Conservation (phyloP, 2,797 vertebrate species). For the Picus viridis region DNA sequence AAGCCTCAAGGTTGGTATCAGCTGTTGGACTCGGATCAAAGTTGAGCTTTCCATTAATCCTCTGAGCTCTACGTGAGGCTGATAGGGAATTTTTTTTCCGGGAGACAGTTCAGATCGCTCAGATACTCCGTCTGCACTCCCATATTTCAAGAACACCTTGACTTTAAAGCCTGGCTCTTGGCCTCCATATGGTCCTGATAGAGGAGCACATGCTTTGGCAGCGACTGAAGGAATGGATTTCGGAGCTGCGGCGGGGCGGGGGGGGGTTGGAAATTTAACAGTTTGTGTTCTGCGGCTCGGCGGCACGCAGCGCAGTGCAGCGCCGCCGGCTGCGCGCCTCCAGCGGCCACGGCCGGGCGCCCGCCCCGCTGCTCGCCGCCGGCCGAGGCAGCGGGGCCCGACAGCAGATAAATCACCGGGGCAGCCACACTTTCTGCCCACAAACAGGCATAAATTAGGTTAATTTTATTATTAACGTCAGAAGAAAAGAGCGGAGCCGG, state of each 20-base stretch:
- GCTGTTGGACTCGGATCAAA: conserved; percentile 63
- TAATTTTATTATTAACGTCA: conserved; percentile 39
- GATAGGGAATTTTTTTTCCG: background rate
- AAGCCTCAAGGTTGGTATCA: conserved; percentile 58
- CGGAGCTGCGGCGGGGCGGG: background rate
- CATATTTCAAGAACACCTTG: conserved; percentile 73
- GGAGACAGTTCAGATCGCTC: conserved; percentile 69
- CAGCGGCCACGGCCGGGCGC: background rate
- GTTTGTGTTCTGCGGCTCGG: conserved; percentile 22
- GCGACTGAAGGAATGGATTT: conserved; percentile 7
- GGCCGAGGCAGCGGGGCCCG: rapidly evolving
- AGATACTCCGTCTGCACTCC: conserved; percentile 67
- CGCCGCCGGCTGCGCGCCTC: too few relatives aligned
- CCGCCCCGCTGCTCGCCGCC: background rate
- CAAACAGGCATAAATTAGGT: conserved; percentile 3
- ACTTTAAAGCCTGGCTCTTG: conserved; percentile 62
- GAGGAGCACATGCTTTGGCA: conserved; percentile 50
- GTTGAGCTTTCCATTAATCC: conserved; percentile 68
- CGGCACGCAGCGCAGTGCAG: background rate
- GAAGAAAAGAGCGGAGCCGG: background rate
- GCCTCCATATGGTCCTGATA: conserved; percentile 64
- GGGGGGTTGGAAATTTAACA: conserved; percentile 3
- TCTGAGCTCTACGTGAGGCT: conserved; percentile 30
- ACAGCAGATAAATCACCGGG: background rate
- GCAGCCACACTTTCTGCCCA: background rate